Evolutionary conservation across 2,888 invertebrate species (phyloP).

Genomic region (Nomada hirtipes): DNA sequence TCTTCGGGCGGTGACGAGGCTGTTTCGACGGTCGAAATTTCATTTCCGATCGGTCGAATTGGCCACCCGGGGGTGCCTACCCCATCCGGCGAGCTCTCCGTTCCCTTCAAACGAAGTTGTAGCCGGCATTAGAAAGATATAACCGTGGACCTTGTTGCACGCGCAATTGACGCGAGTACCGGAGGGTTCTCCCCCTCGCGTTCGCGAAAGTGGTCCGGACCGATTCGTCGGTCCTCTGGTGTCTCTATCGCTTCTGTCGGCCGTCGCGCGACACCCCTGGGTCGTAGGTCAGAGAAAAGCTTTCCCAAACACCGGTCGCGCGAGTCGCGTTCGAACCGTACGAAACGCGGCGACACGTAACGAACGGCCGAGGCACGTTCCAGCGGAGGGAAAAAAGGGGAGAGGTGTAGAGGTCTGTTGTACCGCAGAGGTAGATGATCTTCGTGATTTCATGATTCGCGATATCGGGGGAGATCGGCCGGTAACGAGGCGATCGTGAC

Average conservation of each 20-base stretch:
- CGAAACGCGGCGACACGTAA: not conserved
- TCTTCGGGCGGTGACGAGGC: constrained; percentile 78
- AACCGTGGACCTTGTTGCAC: constrained; percentile 58
- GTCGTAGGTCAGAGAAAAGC: not conserved
- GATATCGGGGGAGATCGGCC: constrained; percentile 70
- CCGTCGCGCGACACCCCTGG: no score
- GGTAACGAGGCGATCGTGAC: constrained; percentile 83
- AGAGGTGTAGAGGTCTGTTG: not conserved
- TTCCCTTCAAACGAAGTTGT: constrained; percentile 57
- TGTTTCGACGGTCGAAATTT: constrained; percentile 80
- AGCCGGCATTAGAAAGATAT: constrained; percentile 69
- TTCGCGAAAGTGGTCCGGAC: constrained; percentile 16
- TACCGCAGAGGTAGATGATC: constrained; percentile 65
- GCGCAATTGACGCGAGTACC: constrained; percentile 40
- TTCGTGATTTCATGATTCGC: constrained; percentile 77
- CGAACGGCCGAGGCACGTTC: not conserved
- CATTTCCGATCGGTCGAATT: constrained; percentile 80
- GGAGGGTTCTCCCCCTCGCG: constrained; percentile 15
- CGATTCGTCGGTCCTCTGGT: not conserved
- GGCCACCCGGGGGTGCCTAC: constrained; percentile 64
- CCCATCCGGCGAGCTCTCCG: constrained; percentile 37
- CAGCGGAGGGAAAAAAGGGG: not conserved
- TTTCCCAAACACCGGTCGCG: not conserved
- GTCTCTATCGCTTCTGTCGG: no score
- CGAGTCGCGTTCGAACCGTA: no score